phyloP scores from a whole-genome alignment of 2,888 invertebrate genomes.

The Blastobasis lacticolella region DNA sequence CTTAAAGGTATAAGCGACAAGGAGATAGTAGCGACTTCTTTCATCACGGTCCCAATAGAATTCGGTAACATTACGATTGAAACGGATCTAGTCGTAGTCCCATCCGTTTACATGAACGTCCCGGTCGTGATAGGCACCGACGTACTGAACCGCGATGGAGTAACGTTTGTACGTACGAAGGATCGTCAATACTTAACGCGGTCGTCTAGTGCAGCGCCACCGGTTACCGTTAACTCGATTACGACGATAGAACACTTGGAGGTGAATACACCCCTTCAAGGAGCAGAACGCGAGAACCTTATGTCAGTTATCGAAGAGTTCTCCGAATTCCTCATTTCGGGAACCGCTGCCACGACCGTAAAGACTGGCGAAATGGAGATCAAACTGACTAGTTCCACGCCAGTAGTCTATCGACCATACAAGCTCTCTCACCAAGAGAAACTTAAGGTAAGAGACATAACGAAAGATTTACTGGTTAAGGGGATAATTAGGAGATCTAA shows the following conservation, averaged over 20 bases:
- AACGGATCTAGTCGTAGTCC: too few species aligned
- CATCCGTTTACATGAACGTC: too few species aligned
- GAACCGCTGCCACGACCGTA: slow-evolving; percentile 11
- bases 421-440: slow-evolving; percentile 10
- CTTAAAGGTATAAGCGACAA: too few species aligned
- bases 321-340: not conserved
- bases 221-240: not conserved
- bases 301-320: slow-evolving; percentile 7
- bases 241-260: not conserved
- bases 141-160: too few species aligned
- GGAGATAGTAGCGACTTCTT: too few species aligned
- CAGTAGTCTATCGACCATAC: slow-evolving; percentile 11
- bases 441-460: slow-evolving; percentile 6
- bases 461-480: slow-evolving; percentile 1
- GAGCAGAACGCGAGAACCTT: slow-evolving; percentile 6
- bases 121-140: too few species aligned
- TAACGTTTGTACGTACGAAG: too few species aligned
- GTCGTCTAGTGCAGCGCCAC: too few species aligned
- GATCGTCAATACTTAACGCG: too few species aligned
- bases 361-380: slow-evolving; percentile 11
- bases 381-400: slow-evolving; percentile 5
- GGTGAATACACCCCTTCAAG: slow-evolving; percentile 10
- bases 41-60: too few species aligned
- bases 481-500: slow-evolving; percentile 5
- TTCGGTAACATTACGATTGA: too few species aligned